Conservation (phyloP, 2,113 vertebrate species). For the Engraulis encrasicolus region DNA sequence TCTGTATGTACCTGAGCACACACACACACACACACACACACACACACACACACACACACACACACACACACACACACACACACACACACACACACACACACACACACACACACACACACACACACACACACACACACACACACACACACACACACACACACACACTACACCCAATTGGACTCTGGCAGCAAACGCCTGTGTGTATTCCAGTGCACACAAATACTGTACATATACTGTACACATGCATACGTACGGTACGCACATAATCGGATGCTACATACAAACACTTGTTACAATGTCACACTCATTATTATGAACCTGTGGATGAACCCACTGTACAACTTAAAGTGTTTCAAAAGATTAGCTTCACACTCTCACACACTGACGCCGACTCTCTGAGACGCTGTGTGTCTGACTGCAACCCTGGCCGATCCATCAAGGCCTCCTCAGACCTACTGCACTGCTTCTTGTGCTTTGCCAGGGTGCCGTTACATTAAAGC, state of each 20-base stretch:
- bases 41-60: neutral
- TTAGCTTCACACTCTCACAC: too few species aligned
- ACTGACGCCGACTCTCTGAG: too few species aligned
- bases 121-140: constrained; percentile 4
- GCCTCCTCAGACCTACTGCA: neutral
- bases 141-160: neutral
- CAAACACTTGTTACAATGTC: too few species aligned
- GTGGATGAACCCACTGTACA: too few species aligned
- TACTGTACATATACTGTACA: too few species aligned
- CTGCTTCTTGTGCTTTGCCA: neutral
- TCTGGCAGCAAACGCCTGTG: too few species aligned
- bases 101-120: neutral
- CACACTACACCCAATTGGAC: neutral
- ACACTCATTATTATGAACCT: neutral
- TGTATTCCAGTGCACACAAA: too few species aligned
- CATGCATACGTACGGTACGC: too few species aligned
- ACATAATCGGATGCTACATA: too few species aligned
- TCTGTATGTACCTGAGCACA: constrained; percentile 81
- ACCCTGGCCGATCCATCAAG: neutral
- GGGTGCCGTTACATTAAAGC: neutral
- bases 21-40: neutral
- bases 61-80: neutral
- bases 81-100: too few species aligned
- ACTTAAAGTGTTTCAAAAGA: neutral
- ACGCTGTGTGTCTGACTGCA: too few species aligned